Percentiles rank a stretch among this genome's conserved stretches.
phyloP scores from a whole-genome alignment of 2,797 vertebrate genomes.

The Characodon lateralis region DNA sequence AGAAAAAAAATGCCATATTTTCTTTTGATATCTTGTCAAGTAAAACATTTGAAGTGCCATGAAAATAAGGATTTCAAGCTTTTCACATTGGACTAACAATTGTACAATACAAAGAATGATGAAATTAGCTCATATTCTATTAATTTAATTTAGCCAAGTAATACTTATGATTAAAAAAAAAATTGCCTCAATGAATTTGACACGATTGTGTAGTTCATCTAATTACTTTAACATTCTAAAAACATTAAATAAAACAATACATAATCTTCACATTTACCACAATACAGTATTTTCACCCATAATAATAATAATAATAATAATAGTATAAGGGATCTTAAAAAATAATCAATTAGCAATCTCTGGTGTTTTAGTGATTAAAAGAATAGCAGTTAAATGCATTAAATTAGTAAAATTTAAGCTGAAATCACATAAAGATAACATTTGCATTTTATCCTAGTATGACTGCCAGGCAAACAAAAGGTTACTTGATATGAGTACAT shows the following conservation, averaged over 20 bases:
- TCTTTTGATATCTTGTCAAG: background rate
- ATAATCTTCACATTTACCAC: background rate
- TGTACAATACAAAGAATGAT: background rate
- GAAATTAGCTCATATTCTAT: background rate
- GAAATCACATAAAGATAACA: background rate
- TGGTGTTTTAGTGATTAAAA: background rate
- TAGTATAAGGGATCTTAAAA: background rate
- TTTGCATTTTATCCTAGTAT: background rate
- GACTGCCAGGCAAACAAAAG: too few relatives aligned
- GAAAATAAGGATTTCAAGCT: background rate
- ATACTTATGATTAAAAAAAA: background rate
- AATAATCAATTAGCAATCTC: background rate
- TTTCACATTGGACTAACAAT: rapidly evolving
- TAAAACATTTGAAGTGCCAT: background rate
- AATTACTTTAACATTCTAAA: background rate
- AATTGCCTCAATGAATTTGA: background rate
- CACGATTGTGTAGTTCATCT: background rate
- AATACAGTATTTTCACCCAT: background rate
- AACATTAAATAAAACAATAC: too few relatives aligned
- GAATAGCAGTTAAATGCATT: background rate
- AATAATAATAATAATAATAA: background rate
- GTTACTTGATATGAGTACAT: too few relatives aligned
- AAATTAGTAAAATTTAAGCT: background rate
- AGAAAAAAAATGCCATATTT: background rate
- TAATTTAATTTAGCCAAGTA: background rate